Percentiles rank a stretch among this genome's conserved stretches.
phyloP scores from a whole-genome alignment of 2,113 vertebrate species.

The Fregetta grallaria region DNA sequence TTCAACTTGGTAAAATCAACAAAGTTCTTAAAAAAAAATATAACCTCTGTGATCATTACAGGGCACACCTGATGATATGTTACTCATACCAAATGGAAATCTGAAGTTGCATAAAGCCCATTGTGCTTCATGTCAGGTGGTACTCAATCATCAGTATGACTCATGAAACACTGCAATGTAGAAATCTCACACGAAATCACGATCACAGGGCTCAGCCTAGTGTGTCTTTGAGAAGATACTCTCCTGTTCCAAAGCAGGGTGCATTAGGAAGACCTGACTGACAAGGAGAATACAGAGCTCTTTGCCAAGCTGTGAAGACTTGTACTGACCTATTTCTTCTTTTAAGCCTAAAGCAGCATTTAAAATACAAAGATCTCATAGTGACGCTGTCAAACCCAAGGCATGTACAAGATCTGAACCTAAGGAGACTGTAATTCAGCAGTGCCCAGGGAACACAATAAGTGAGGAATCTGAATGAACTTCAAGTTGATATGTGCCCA shows the following conservation, averaged over 20 bases:
- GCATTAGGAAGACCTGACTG: neutral
- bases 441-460: neutral
- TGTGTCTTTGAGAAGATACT: neutral
- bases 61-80: neutral
- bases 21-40: neutral
- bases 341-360: conserved; percentile 5
- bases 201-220: neutral
- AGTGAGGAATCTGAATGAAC: neutral
- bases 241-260: neutral
- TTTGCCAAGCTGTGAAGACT: neutral
- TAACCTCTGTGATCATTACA: neutral
- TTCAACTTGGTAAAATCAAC: neutral
- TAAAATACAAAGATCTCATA: neutral
- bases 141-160: neutral
- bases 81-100: neutral
- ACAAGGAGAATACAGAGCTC: neutral
- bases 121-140: neutral
- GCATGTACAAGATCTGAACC: neutral
- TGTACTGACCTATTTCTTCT: neutral
- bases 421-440: neutral
- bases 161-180: neutral
- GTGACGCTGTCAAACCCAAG: neutral
- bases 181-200: neutral
- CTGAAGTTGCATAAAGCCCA: neutral
- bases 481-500: neutral